Base-by-base conservation (phyloP, 2,113 vertebrate species). In the Otis tarda region DNA sequence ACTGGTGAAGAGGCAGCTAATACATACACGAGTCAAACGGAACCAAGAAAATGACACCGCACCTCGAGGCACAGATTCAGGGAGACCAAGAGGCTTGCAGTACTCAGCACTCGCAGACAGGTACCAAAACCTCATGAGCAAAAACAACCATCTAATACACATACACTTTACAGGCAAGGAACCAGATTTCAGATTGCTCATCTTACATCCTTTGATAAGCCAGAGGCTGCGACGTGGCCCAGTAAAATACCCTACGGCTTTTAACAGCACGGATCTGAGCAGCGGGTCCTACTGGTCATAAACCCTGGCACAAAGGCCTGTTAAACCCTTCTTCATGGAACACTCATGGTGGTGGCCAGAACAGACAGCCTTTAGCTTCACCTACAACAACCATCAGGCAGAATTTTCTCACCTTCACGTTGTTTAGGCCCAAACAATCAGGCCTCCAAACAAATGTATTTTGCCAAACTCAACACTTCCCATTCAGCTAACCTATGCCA, bases 11-110 rank as follows among this genome's bases (percentile, higher is more conserved):
- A 8, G 50, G 76, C 35, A 52, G 79, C 14, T 37, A 17, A 39
- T 12, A 14, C 14, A 8, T 5, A 21, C n/a, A 10, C 0, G 6
- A 50, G 39, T 17, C 7, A 3, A 28, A 55, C 25, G 43, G 37
- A 59, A 14, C 45, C 28, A 12, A 28, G 19, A 61, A 41, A 76
- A 3, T 1, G 4, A 6, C 19, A 25, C 15, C 41, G 4, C 49
- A 24, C 37, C 76, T 57, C 1, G 2, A 41, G 35, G 12, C 2
- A 19, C 31, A 45, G 28, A 10, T 8, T 31, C 35, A 37, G 30
- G 11, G 0, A 24, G 22, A n/a, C 4, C 39, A 33, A 53, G 45
- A 1, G 4, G 64, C 77, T 24, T 7, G 4, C 30, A 74, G 30
- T 7, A 14, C 56, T 57, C 14, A 12, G 12, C n/a, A 13, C 64